phyloP scores from a whole-genome alignment of 2,888 invertebrate genomes.

The Torymus texanus region DNA sequence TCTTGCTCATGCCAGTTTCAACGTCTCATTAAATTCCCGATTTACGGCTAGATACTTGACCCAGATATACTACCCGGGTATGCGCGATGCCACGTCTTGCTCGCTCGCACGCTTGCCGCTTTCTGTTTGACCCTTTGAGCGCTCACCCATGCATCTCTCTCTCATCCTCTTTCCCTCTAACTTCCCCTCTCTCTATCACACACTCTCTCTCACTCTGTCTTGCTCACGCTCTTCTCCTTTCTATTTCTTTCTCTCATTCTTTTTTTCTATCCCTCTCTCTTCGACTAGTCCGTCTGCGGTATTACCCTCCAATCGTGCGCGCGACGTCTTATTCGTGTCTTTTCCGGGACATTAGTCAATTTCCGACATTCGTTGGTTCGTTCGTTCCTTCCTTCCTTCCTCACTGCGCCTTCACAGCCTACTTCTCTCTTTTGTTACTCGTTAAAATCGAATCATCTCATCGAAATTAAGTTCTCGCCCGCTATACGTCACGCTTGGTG shows the following conservation, averaged over 20 bases:
- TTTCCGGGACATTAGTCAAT: slow-evolving; percentile 61
- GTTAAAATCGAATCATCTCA: slow-evolving; percentile 47
- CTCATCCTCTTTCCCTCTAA: too few relatives aligned
- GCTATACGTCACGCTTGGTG: not conserved
- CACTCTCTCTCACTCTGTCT: too few relatives aligned
- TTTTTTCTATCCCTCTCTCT: too few relatives aligned
- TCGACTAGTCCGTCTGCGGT: too few relatives aligned
- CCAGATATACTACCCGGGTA: slow-evolving; percentile 57
- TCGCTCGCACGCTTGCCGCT: too few relatives aligned
- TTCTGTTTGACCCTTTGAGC: slow-evolving; percentile 28
- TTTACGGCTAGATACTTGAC: slow-evolving; percentile 65
- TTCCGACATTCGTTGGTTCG: slow-evolving; percentile 39
- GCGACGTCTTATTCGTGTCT: slow-evolving; percentile 43
- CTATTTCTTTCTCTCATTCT: too few relatives aligned
- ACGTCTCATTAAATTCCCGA: slow-evolving; percentile 67
- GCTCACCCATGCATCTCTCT: slow-evolving; percentile 38
- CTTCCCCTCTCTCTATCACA: too few relatives aligned
- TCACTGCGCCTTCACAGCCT: not conserved
- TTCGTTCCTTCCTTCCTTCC: slow-evolving; percentile 10
- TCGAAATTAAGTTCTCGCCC: slow-evolving; percentile 24
- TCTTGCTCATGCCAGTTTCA: slow-evolving; percentile 54
- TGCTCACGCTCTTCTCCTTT: too few relatives aligned
- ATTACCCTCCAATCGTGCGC: too few relatives aligned
- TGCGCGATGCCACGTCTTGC: not conserved
- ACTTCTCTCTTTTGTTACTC: slow-evolving; percentile 23